Conservation (phyloP, 92 coral and sea anemone genomes). For the Muricea muricata region DNA sequence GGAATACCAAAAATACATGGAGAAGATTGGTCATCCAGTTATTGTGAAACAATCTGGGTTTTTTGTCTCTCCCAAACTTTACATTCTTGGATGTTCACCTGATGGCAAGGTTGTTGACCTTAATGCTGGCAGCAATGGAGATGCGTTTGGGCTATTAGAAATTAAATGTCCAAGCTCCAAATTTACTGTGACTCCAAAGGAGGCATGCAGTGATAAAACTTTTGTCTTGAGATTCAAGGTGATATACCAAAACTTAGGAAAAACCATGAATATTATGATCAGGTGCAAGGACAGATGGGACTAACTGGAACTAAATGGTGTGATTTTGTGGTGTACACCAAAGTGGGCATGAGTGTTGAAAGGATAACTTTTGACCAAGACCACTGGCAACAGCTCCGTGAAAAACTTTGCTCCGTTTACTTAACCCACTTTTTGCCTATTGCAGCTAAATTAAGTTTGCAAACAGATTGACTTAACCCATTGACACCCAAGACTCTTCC, state of each 20-base stretch:
- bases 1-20: conserved; percentile 57
- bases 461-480: too few species aligned
- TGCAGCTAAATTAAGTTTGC: too few species aligned
- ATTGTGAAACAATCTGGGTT: conserved; percentile 60
- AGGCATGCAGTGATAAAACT: conserved; percentile 60
- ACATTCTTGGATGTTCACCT: conserved; percentile 70
- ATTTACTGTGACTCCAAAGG: conserved; percentile 64
- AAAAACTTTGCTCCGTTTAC: not conserved
- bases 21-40: conserved; percentile 56
- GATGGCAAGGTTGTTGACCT: conserved; percentile 68
- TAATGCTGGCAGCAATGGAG: conserved; percentile 25
- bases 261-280: conserved; percentile 53
- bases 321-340: not conserved
- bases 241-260: conserved; percentile 61
- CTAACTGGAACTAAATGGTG: conserved; percentile 54
- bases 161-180: conserved; percentile 64
- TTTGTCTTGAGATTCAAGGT: conserved; percentile 49
- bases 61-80: conserved; percentile 52
- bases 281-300: conserved; percentile 78
- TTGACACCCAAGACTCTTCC: too few species aligned
- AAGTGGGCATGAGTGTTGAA: not conserved
- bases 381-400: not conserved
- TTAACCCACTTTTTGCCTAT: not conserved
- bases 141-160: conserved; percentile 60
- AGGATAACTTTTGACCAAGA: not conserved